These are phyloP conservation scores for Apogon talboti DNA, from an alignment of 2,797 vertebrate genomes.

Conservation along the genomic window DNA sequence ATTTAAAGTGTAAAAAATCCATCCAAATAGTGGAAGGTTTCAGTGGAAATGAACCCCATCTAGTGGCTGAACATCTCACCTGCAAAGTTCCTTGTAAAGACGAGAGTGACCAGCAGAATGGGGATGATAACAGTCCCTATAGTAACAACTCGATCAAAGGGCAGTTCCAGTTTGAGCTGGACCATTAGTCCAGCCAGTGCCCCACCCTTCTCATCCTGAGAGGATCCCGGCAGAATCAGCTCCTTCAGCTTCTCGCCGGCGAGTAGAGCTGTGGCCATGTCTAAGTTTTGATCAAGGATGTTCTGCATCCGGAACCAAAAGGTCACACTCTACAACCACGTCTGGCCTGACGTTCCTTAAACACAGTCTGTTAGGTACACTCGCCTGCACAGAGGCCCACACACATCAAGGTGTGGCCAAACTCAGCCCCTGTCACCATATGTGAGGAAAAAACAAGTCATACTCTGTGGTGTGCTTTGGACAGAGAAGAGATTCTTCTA, in stretches of 20 bases:
- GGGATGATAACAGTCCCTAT: conserved; percentile 98
- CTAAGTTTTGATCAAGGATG: conserved; percentile 96
- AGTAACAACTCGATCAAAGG: conserved; percentile 97
- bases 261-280: conserved; percentile 99
- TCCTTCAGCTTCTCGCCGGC: conserved; percentile 99
- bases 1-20: not conserved
- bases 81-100: conserved; percentile 99
- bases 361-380: conserved; percentile 14
- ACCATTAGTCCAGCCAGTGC: conserved; percentile 93
- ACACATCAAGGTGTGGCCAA: conserved; percentile 32
- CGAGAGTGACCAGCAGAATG: conserved; percentile 95
- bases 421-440: conserved; percentile 59
- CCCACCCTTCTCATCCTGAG: conserved; percentile 93
- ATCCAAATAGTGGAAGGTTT: not conserved
- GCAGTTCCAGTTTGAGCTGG: conserved; percentile 97
- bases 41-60: conserved; percentile 18
- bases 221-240: conserved; percentile 94
- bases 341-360: conserved; percentile 28
- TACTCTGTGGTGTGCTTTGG: conserved; percentile 23
- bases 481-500: conserved; percentile 21
- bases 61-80: conserved; percentile 84
- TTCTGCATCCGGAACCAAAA: conserved; percentile 92
- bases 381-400: conserved; percentile 5
- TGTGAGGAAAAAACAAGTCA: conserved; percentile 33
- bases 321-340: conserved; percentile 37